Base-by-base conservation (phyloP, 2,113 vertebrate genomes). In the Odobenus rosmarus region DNA sequence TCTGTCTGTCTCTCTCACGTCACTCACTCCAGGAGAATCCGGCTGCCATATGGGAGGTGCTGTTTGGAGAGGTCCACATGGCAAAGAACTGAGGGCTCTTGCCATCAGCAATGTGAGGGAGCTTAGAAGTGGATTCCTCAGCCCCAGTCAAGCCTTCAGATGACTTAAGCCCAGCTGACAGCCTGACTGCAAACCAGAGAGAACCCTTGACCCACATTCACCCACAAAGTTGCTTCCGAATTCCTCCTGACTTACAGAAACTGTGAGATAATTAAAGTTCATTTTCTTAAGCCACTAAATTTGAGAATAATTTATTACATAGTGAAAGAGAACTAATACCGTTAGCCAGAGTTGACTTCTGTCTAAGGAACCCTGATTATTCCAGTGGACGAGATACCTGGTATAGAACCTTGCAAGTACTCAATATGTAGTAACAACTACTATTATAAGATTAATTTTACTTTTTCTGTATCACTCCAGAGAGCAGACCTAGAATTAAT, bases 231-330 rank as follows among this genome's bases (percentile, higher is more conserved):
- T 76, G 71, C 71, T 88, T 53, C 57, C 61, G 71, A 74, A 93
- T 95, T 53, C 31, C 18, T 93, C 10, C 57, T 49, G 71, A 69
- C 28, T 61, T 77, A 74, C 69, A 88, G 28, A 87, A 90, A 95
- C 39, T 57, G 7, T 88, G 57, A 95, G 10, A n/a, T 74, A 80
- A 77, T 83, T 77, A 77, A 80, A 36, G 51, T 42, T 76, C 55
- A 33, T 64, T 81, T 88, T 67, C 26, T 87, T 26, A 72, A 93
- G 72, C n/a, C 46, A 85, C 26, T 51, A 16, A 62, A 4, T 86
- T 96, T 91, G 12, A 2, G 24, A 55, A 21, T 91, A 59, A 97
- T 57, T 84, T 91, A 80, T 77, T 81, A 82, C 88, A 14, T 15
- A 72, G 16, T 21, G 28, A 95, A 93, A 95, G 26, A 67, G 33